Percentiles rank a stretch among this genome's conserved stretches.
Evolutionary conservation across 2,888 invertebrate genomes (phyloP).

Genomic region (Phalangium opilio): DNA sequence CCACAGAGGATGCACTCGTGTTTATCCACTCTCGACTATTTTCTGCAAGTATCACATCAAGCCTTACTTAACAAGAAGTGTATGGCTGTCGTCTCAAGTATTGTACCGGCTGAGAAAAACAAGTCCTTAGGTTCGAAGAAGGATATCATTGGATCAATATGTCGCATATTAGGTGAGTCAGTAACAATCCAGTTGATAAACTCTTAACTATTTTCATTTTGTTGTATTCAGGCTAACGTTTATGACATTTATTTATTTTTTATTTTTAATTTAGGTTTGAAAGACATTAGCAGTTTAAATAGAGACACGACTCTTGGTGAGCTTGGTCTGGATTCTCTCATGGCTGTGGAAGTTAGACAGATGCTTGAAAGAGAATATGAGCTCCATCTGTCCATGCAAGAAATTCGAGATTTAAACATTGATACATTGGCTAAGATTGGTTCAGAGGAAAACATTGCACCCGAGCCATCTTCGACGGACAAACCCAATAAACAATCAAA

Average conservation of each 20-base stretch:
- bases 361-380: slow-evolving; percentile 84
- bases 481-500: no score
- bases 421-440: slow-evolving; percentile 39
- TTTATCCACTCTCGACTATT: slow-evolving; percentile 66
- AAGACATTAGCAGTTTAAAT: slow-evolving; percentile 64
- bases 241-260: no score
- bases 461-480: not conserved
- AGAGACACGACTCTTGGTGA: slow-evolving; percentile 68
- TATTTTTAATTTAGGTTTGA: slow-evolving; percentile 54
- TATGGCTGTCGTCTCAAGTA: slow-evolving; percentile 52
- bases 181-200: not conserved
- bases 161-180: slow-evolving; percentile 59
- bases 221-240: no score
- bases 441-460: slow-evolving; percentile 3
- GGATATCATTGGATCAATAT: slow-evolving; percentile 54
- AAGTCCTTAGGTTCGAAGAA: slow-evolving; percentile 36
- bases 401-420: slow-evolving; percentile 71
- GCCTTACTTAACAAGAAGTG: no score
- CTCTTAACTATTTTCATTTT: no score
- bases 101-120: slow-evolving; percentile 75
- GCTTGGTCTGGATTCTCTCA: slow-evolving; percentile 92
- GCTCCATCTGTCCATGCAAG: slow-evolving; percentile 72
- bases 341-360: slow-evolving; percentile 98
- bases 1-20: slow-evolving; percentile 94
- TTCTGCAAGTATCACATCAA: slow-evolving; percentile 72